Percentiles rank a stretch among this genome's conserved stretches.
These are phyloP conservation scores for Oasisia sp. DNA, from an alignment of 2,888 invertebrate species.

Conservation along the genomic window DNA sequence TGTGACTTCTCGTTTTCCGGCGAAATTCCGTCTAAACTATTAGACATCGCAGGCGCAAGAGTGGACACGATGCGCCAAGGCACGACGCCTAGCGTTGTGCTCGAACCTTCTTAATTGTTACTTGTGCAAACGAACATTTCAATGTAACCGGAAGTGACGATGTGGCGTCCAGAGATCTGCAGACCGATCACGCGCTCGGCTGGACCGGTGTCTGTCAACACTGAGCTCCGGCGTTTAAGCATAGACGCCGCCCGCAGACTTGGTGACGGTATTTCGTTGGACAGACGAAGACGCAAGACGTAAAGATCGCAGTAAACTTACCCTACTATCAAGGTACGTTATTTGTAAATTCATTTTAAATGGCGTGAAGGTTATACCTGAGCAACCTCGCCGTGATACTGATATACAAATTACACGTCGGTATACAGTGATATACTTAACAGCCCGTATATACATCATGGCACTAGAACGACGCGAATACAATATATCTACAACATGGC, in stretches of 20 bases:
- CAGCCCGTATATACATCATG: too few species aligned
- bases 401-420: too few species aligned
- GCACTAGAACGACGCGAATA: too few species aligned
- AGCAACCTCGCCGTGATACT: not conserved
- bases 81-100: not conserved
- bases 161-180: too few species aligned
- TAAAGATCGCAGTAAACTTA: not conserved
- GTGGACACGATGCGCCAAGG: not conserved
- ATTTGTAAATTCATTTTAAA: not conserved
- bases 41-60: not conserved
- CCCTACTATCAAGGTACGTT: not conserved
- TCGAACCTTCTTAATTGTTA: not conserved
- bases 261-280: not conserved
- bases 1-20: conserved; percentile 11
- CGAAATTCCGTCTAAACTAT: conserved; percentile 13
- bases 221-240: not conserved
- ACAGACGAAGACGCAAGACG: not conserved
- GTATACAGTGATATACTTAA: too few species aligned
- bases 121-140: not conserved
- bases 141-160: not conserved
- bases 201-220: not conserved
- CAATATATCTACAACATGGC: too few species aligned
- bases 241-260: not conserved
- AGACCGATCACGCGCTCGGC: not conserved
- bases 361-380: not conserved